Evolutionary conservation across 2,888 invertebrate genomes (phyloP).

Genomic region (Plagodis dolabraria): DNA sequence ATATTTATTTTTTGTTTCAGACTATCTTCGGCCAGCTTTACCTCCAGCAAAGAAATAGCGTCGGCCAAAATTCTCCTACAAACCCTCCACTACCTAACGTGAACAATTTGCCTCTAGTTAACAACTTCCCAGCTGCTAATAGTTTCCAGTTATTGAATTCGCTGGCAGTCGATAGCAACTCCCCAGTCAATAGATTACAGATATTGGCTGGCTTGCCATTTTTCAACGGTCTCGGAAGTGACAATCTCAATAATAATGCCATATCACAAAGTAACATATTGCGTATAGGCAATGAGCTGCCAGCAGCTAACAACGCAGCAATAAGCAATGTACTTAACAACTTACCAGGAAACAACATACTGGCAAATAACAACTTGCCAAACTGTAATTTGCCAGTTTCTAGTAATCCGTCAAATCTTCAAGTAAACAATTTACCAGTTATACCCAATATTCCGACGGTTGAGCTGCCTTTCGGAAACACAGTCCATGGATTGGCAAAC

Average conservation of each 20-base stretch:
- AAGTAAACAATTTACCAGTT: conserved; percentile 3
- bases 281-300: conserved; percentile 14
- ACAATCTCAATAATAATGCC: conserved; percentile 7
- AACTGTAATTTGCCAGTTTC: conserved; percentile 1
- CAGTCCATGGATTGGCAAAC: conserved; percentile 14
- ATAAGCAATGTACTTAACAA: conserved; percentile 30
- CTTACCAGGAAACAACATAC: background rate
- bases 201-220: conserved; percentile 9
- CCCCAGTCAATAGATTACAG: conserved; percentile 20
- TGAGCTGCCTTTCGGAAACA: conserved; percentile 1
- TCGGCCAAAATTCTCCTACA: conserved; percentile 30
- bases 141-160: conserved; percentile 24
- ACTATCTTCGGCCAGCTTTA: conserved; percentile 39
- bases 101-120: conserved; percentile 26
- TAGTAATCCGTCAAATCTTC: conserved; percentile 18
- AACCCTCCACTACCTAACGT: background rate
- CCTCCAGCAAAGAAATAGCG: conserved; percentile 21
- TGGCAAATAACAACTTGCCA: background rate
- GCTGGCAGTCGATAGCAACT: conserved; percentile 23
- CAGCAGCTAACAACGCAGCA: conserved; percentile 22
- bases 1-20: conserved; percentile 41
- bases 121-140: conserved; percentile 28
- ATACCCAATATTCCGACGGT: background rate
- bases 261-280: background rate
- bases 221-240: conserved; percentile 12